A percentile compares a stretch with the other conserved stretches of the same genome.
Evolutionary conservation across 2,797 vertebrate genomes (phyloP).

Genomic region (Todus mexicanus): DNA sequence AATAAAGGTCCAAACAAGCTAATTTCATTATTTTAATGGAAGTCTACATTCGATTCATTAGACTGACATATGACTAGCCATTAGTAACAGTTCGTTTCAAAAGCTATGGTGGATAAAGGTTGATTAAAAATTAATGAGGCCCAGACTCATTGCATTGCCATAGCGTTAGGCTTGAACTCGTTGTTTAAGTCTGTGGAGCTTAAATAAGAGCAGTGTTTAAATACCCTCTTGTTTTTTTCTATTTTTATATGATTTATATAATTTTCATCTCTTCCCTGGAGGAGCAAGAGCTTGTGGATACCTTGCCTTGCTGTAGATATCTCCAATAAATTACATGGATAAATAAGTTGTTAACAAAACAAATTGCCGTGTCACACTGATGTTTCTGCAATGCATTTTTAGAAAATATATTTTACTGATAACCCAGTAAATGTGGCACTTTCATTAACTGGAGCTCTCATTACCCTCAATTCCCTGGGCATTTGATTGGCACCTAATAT

Average conservation of each 20-base stretch:
- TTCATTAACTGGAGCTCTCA: background rate
- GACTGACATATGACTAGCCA: conserved; percentile 73
- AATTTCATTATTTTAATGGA: conserved; percentile 77
- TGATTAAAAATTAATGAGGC: conserved; percentile 76
- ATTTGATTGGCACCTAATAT: background rate
- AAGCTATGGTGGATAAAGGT: conserved; percentile 69
- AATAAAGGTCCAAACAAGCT: conserved; percentile 70
- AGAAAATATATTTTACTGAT: background rate
- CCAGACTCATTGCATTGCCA: conserved; percentile 12
- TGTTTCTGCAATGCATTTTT: background rate
- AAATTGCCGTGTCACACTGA: background rate
- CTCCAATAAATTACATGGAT: background rate
- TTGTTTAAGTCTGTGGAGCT: background rate
- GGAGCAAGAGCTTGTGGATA: background rate
- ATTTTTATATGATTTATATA: background rate
- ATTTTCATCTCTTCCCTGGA: background rate
- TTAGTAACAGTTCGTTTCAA: conserved; percentile 78
- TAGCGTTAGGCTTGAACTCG: background rate
- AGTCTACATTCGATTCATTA: conserved; percentile 73
- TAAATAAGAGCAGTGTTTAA: conserved; percentile 20
- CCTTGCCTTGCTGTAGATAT: background rate
- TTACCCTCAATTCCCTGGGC: background rate
- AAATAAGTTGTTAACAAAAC: background rate
- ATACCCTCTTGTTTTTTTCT: background rate
- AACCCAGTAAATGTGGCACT: background rate